phyloP scores from a whole-genome alignment of 2,113 vertebrate species.

The Poeciliopsis turrubarensis region DNA sequence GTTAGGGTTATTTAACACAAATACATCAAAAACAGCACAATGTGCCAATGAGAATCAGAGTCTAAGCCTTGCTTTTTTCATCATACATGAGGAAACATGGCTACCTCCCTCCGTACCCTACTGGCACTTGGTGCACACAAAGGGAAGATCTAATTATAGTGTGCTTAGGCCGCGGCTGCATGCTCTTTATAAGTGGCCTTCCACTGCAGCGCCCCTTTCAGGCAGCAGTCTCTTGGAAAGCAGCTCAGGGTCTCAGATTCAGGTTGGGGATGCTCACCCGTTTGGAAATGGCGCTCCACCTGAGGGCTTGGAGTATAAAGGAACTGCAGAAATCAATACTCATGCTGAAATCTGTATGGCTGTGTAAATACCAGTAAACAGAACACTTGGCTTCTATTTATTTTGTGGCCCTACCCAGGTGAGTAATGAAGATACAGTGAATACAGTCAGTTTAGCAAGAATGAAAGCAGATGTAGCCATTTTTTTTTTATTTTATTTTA shows the following conservation, averaged over 20 bases:
- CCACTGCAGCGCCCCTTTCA: constrained; percentile 26
- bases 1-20: too few relatives aligned
- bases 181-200: neutral
- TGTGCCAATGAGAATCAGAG: neutral
- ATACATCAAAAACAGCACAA: neutral
- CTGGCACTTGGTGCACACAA: neutral
- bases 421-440: neutral
- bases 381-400: neutral
- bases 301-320: constrained; percentile 17
- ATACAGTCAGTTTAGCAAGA: constrained; percentile 4
- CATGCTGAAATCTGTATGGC: constrained; percentile 1
- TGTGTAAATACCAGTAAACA: constrained; percentile 5
- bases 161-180: neutral
- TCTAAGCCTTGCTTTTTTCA: constrained; percentile 34
- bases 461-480: constrained; percentile 1
- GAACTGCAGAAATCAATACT: constrained; percentile 10
- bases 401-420: neutral
- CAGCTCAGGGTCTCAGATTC: constrained; percentile 29
- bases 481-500: neutral
- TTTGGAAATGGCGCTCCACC: constrained; percentile 26
- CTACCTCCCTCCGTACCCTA: neutral
- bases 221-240: constrained; percentile 31
- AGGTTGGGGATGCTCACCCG: constrained; percentile 35
- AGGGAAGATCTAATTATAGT: neutral
- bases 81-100: constrained; percentile 21